Conservation (phyloP, 2,888 invertebrate genomes). For the Drosophila eohydei region DNA sequence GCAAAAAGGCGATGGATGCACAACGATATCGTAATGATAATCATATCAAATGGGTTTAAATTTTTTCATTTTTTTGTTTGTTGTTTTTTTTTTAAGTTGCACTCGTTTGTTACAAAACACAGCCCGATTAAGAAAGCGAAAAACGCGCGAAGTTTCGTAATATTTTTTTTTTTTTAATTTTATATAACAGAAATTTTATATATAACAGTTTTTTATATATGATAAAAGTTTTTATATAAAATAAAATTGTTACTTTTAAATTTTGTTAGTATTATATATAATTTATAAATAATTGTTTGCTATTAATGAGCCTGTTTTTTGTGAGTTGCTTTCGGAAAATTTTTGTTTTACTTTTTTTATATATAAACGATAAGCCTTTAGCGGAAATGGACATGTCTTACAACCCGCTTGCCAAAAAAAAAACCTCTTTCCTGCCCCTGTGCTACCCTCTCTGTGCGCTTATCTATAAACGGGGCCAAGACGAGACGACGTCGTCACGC, state of each 20-base stretch:
- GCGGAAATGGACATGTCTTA: slow-evolving; percentile 15
- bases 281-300: not conserved
- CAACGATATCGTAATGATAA: slow-evolving; percentile 62
- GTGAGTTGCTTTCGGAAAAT: slow-evolving; percentile 20
- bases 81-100: slow-evolving; percentile 40
- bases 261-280: slow-evolving; percentile 1
- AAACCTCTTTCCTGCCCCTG: not conserved
- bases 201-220: not conserved
- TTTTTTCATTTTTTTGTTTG: slow-evolving; percentile 21
- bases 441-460: not conserved
- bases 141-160: slow-evolving; percentile 48
- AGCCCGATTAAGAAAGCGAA: slow-evolving; percentile 42
- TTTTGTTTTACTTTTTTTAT: not conserved
- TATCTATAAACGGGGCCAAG: slow-evolving; percentile 45
- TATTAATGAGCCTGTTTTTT: slow-evolving; percentile 54
- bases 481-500: slow-evolving; percentile 24
- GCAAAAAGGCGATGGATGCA: slow-evolving; percentile 78
- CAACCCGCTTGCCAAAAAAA: not conserved
- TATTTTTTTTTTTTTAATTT: slow-evolving; percentile 1
- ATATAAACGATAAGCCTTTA: slow-evolving; percentile 1
- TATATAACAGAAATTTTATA: not conserved
- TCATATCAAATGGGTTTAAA: slow-evolving; percentile 15
- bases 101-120: slow-evolving; percentile 79
- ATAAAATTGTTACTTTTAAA: not conserved
- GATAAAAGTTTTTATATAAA: not conserved